Base-by-base conservation (phyloP, 1,140 invertebrate species). In the Macrostomum lignano region DNA sequence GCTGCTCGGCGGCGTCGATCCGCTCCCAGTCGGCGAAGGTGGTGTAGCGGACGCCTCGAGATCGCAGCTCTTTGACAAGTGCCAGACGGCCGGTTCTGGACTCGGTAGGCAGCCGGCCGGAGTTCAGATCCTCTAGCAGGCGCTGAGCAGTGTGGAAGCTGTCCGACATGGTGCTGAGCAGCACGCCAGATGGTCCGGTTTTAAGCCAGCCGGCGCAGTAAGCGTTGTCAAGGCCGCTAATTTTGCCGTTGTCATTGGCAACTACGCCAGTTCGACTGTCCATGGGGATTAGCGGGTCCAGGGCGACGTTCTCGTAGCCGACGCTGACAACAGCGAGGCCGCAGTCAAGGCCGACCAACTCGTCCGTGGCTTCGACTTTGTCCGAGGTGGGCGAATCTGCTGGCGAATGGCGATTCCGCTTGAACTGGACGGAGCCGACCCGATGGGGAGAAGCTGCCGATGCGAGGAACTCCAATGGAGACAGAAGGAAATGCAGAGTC, bases 131-230 rank as follows among this genome's bases (percentile, higher is more conserved):
- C 40, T 70, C 63, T 36, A 64, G 54, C 17, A 86, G 67, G 19
- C 55, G 46, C 44, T 68, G 63, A 7, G 66, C 76, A 21, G 74
- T 69, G 42, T 67, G 63, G 55, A 75, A 79, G 21, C 77, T 73
- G 51, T 76, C 72, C 17, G 67, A 71, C 79, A 93, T 88, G 3
- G 86, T 94, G 10, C 70, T 70, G 23, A 82, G 52, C 42, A 96
- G 82, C 1, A 94, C 82, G 9, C 86, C 86, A 0, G 70, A 65
- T 26, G 84, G 78, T 6, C 82, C 81, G 24, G 70, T 76, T 21
- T 69, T 71, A 15, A 82, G 61, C 88, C 88, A 96, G 3, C 88
- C 88, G 39, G 73, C 71, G 29, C 74, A 72, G 63, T 91, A 45
- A 24, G 10, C 17, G 2, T 7, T 14, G 13, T 34, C 17, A 5